These are phyloP conservation scores for Batillaria attramentaria DNA, from an alignment of 1,140 invertebrate species.

Conservation along the genomic window DNA sequence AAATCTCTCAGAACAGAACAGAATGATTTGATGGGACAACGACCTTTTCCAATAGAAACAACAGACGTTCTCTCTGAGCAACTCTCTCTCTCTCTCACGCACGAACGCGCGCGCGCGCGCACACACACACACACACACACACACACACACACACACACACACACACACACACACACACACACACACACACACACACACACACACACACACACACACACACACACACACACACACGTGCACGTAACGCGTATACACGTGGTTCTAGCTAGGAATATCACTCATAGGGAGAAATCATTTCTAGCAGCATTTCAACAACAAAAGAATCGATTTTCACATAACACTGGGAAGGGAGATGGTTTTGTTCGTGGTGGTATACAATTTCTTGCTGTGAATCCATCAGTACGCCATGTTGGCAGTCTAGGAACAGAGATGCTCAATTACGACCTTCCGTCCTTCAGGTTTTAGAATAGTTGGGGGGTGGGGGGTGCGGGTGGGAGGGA, in stretches of 20 bases:
- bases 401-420: too few relatives aligned
- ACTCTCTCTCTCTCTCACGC: neutral
- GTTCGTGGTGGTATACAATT: too few relatives aligned
- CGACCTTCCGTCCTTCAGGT: too few relatives aligned
- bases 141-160: neutral
- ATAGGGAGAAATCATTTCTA: too few relatives aligned
- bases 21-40: neutral
- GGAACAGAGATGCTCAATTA: too few relatives aligned
- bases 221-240: neutral
- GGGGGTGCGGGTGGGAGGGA: neutral
- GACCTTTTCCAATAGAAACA: neutral
- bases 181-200: neutral
- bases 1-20: too few relatives aligned
- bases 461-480: too few relatives aligned
- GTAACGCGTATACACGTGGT: neutral
- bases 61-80: neutral
- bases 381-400: too few relatives aligned
- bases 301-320: too few relatives aligned
- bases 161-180: neutral
- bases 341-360: neutral
- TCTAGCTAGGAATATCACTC: too few relatives aligned
- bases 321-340: neutral
- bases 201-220: neutral
- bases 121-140: neutral
- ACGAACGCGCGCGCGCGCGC: too few relatives aligned